Conservation (phyloP, 2,113 vertebrate genomes). For the Paradisaea rubra region DNA sequence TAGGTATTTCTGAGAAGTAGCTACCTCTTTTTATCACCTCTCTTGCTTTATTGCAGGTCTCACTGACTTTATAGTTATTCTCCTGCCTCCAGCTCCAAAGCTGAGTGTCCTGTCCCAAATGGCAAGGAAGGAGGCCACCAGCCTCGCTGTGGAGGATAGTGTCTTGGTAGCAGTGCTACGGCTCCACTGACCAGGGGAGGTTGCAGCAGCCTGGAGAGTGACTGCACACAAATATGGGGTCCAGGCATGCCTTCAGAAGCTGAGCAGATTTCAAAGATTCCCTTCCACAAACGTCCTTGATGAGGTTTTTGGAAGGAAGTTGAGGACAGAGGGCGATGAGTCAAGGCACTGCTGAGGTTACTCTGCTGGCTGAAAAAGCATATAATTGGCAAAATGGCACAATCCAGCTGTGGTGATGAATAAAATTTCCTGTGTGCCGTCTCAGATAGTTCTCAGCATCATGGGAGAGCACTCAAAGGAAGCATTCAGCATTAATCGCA, state of each 20-base stretch:
- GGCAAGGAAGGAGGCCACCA: not conserved
- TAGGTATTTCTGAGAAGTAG: not conserved
- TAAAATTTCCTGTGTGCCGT: not conserved
- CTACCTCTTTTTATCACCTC: not conserved
- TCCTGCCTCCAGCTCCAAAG: not conserved
- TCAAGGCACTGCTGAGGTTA: not conserved
- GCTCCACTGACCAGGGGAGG: not conserved
- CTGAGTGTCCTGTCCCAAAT: not conserved
- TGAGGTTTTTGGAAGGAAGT: not conserved
- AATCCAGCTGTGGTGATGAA: not conserved
- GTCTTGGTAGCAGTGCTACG: not conserved
- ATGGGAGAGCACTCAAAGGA: not conserved
- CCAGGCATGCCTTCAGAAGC: not conserved
- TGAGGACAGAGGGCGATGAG: not conserved
- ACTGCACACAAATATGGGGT: not conserved
- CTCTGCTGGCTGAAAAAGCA: not conserved
- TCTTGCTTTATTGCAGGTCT: not conserved
- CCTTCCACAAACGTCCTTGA: not conserved
- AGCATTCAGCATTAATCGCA: not conserved
- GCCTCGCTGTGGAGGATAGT: not conserved
- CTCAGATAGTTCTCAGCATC: not conserved
- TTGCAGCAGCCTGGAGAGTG: not conserved
- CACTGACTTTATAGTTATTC: not conserved
- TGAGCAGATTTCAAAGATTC: not conserved
- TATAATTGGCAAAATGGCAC: not conserved